These are phyloP conservation scores for Pseudomugil tenellus DNA, from an alignment of 2,797 vertebrate genomes.

Conservation along the genomic window DNA sequence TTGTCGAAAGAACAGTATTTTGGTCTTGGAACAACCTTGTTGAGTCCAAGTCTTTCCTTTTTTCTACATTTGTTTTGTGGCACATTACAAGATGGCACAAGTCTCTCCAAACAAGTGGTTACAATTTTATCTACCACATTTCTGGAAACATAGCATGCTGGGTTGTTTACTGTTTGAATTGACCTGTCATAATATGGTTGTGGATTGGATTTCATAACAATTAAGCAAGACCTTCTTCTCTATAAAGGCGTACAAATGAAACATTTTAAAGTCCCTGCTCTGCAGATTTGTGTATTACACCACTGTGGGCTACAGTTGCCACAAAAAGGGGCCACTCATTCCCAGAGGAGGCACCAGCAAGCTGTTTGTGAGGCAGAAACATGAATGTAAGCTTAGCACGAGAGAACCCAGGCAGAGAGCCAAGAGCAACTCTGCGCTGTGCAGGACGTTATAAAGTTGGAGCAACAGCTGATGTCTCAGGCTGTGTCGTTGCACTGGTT, in stretches of 20 bases:
- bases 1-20: slow-evolving; percentile 54
- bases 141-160: slow-evolving; percentile 65
- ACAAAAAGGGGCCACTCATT: slow-evolving; percentile 71
- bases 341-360: slow-evolving; percentile 72
- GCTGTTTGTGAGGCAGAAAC: slow-evolving; percentile 79
- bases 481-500: slow-evolving; percentile 71
- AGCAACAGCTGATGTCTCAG: slow-evolving; percentile 85
- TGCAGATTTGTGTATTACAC: slow-evolving; percentile 64
- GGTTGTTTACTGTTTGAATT: slow-evolving; percentile 69
- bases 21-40: slow-evolving; percentile 56
- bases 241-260: slow-evolving; percentile 62
- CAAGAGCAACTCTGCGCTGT: slow-evolving; percentile 78
- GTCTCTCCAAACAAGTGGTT: slow-evolving; percentile 55
- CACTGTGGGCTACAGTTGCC: slow-evolving; percentile 70
- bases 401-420: slow-evolving; percentile 73
- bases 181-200: slow-evolving; percentile 68
- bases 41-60: slow-evolving; percentile 41
- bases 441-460: slow-evolving; percentile 78
- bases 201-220: slow-evolving; percentile 68
- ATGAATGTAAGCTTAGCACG: slow-evolving; percentile 80
- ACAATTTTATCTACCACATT: slow-evolving; percentile 64
- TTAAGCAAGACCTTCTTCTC: slow-evolving; percentile 57
- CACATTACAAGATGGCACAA: slow-evolving; percentile 63
- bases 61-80: slow-evolving; percentile 62
- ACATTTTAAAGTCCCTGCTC: slow-evolving; percentile 49